phyloP scores from a whole-genome alignment of 1,140 invertebrate species.

The Pseudobourletiella spinata region DNA sequence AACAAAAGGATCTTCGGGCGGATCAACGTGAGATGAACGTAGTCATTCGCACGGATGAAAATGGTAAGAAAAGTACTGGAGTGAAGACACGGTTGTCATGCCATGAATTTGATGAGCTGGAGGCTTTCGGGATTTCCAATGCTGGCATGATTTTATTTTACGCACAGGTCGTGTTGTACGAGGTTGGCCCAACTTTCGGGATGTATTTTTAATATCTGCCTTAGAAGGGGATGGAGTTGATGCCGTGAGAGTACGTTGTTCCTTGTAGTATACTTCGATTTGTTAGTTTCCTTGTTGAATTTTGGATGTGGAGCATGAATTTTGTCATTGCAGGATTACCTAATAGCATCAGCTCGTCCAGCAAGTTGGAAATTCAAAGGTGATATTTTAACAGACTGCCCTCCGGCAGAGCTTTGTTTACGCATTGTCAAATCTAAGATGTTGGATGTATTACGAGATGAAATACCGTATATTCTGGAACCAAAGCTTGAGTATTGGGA shows the following conservation, averaged over 20 bases:
- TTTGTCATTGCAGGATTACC: conserved; percentile 54
- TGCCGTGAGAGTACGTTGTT: conserved; percentile 54
- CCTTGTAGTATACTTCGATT: conserved; percentile 4
- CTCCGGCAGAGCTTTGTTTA: conserved; percentile 55
- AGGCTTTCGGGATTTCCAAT: conserved; percentile 5
- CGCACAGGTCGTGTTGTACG: conserved; percentile 37
- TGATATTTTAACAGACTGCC: conserved; percentile 59
- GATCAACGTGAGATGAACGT: not conserved
- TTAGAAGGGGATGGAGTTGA: conserved; percentile 64
- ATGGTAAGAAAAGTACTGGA: not conserved
- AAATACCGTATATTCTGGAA: conserved; percentile 69
- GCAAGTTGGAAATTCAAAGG: conserved; percentile 56
- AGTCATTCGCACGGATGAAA: not conserved
- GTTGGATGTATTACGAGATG: conserved; percentile 64
- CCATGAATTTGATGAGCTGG: not conserved
- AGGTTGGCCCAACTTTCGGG: conserved; percentile 65
- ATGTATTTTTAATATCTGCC: conserved; percentile 84
- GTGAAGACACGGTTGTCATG: not conserved
- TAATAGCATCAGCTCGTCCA: conserved; percentile 54
- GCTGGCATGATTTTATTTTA: too few species aligned
- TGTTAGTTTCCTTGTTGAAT: not conserved
- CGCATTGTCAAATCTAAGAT: conserved; percentile 66
- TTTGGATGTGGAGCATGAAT: conserved; percentile 11
- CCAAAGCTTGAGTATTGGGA: conserved; percentile 59
- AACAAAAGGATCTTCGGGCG: not conserved